phyloP scores from a whole-genome alignment of 2,797 vertebrate species.

The Menidia menidia region DNA sequence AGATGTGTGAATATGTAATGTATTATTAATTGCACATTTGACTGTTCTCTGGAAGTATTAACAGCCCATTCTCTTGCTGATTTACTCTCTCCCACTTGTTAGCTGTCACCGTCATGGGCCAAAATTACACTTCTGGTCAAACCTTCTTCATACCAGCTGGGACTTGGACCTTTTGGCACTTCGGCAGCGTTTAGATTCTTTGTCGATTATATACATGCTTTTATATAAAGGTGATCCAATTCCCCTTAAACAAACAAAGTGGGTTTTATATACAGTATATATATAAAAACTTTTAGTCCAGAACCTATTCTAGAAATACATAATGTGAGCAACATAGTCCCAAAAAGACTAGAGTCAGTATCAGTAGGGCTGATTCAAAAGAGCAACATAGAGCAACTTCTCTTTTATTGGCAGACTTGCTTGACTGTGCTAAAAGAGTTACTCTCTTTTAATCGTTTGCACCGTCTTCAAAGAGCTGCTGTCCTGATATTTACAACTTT shows the following conservation, averaged over 20 bases:
- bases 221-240: neutral
- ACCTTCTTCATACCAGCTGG: neutral
- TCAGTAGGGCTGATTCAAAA: neutral
- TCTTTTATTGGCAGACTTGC: neutral
- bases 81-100: neutral
- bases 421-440: neutral
- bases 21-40: slow-evolving; percentile 19
- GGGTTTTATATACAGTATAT: neutral
- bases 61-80: neutral
- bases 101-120: neutral
- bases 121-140: neutral
- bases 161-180: no score
- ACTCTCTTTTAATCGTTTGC: neutral
- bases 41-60: neutral
- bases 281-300: neutral
- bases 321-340: neutral
- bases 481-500: neutral
- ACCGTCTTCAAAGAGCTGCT: neutral
- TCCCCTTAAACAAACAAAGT: neutral
- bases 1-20: neutral
- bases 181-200: no score
- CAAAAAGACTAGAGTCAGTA: neutral
- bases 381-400: neutral
- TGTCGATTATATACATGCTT: neutral
- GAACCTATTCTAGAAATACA: neutral